Evolutionary conservation across 2,888 invertebrate species (phyloP).

Genomic region (Orchesella flavescens): DNA sequence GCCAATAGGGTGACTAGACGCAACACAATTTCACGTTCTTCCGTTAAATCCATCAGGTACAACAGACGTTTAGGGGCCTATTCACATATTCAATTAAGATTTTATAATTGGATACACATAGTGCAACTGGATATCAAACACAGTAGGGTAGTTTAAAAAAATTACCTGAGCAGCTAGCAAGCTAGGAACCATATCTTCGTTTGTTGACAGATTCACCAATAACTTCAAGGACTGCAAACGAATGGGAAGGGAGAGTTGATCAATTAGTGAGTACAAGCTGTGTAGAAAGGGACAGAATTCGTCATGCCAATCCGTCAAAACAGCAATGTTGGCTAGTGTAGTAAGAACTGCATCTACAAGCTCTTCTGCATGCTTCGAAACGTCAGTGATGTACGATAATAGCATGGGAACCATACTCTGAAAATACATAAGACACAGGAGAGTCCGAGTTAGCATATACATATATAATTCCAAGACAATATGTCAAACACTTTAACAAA

Average conservation of each 20-base stretch:
- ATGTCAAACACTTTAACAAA: too few relatives aligned
- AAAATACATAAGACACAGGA: slow-evolving; percentile 53
- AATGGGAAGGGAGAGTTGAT: slow-evolving; percentile 74
- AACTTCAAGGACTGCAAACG: slow-evolving; percentile 77
- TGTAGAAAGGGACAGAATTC: slow-evolving; percentile 76
- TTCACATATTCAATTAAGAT: slow-evolving; percentile 43
- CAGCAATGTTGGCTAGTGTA: slow-evolving; percentile 77
- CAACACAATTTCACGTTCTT: slow-evolving; percentile 75
- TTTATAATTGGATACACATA: neutral
- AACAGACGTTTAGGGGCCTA: slow-evolving; percentile 76
- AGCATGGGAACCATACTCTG: slow-evolving; percentile 76
- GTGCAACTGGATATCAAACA: neutral
- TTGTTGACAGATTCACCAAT: slow-evolving; percentile 78
- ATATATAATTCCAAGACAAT: too few relatives aligned
- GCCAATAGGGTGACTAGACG: slow-evolving; percentile 77
- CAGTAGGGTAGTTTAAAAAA: slow-evolving; percentile 2
- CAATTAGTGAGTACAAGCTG: slow-evolving; percentile 75
- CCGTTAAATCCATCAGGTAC: slow-evolving; percentile 75
- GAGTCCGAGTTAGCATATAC: too few relatives aligned
- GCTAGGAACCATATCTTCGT: slow-evolving; percentile 78
- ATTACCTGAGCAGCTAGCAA: slow-evolving; percentile 78
- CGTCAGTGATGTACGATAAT: slow-evolving; percentile 74
- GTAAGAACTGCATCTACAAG: slow-evolving; percentile 76
- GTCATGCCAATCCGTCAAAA: slow-evolving; percentile 75
- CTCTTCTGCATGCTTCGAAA: slow-evolving; percentile 73